phyloP scores from a whole-genome alignment of 2,888 invertebrate species.

The Platerodrilus igneus region DNA sequence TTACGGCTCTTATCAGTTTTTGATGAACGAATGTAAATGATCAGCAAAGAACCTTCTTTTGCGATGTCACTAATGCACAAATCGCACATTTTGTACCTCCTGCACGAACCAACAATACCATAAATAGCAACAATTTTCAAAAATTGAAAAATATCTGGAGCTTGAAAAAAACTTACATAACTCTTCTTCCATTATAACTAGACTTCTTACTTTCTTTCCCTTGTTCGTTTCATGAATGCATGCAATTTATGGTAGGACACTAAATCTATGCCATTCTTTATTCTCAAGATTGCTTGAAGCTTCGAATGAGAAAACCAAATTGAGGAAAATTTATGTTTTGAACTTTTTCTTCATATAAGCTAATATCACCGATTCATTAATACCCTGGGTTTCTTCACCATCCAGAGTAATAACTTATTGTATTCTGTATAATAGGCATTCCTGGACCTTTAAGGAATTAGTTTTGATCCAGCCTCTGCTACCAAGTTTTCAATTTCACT shows the following conservation, averaged over 20 bases:
- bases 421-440: no score
- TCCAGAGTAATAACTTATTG: no score
- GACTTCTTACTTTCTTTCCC: slow-evolving; percentile 11
- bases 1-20: not conserved
- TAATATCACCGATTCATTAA: no score
- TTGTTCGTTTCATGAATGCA: slow-evolving; percentile 13
- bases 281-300: slow-evolving; percentile 3
- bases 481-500: no score
- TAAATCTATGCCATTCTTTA: not conserved
- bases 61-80: slow-evolving; percentile 5
- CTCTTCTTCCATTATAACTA: no score
- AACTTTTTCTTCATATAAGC: no score
- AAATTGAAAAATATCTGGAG: slow-evolving; percentile 12
- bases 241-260: slow-evolving; percentile 7
- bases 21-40: slow-evolving; percentile 4
- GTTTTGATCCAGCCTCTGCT: no score
- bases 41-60: slow-evolving; percentile 1
- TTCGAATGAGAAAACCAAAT: no score
- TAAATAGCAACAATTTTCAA: slow-evolving; percentile 11
- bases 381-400: no score
- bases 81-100: slow-evolving; percentile 8
- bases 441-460: no score
- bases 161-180: no score
- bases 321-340: no score
- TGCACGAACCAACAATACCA: slow-evolving; percentile 6